Evolutionary conservation across 2,797 vertebrate species (phyloP).

Genomic region (Enteromius treurensis): DNA sequence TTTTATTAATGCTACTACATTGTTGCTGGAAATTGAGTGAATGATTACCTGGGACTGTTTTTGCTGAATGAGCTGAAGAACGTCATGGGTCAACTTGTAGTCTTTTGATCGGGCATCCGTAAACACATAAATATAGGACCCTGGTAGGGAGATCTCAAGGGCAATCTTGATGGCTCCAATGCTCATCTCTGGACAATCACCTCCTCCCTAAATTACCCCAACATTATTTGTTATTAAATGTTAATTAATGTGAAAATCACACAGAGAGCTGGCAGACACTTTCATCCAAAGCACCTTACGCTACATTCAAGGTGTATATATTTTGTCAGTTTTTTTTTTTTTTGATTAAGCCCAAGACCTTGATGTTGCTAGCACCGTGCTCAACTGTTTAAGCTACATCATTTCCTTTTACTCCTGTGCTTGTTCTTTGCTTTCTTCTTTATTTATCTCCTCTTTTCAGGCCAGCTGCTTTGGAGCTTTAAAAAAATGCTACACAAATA

Average conservation of each 20-base stretch:
- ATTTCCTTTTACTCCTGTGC: neutral
- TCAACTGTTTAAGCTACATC: neutral
- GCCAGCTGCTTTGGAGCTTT: neutral
- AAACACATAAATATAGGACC: constrained; percentile 97
- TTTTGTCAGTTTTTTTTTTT: constrained; percentile 10
- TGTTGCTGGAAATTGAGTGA: neutral
- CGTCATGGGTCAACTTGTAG: constrained; percentile 90
- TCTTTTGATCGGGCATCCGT: constrained; percentile 98
- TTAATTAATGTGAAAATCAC: neutral
- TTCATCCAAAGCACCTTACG: neutral
- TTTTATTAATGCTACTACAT: neutral
- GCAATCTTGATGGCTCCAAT: constrained; percentile 98
- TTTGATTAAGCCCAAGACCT: neutral
- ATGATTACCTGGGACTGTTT: constrained; percentile 93
- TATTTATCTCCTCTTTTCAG: constrained; percentile 4
- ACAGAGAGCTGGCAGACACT: neutral
- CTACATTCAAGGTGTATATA: neutral
- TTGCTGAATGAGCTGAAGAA: constrained; percentile 97
- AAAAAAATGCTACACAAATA: neutral
- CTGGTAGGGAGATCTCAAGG: constrained; percentile 95
- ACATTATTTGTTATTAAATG: neutral
- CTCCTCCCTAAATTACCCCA: constrained; percentile 84
- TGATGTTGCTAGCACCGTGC: neutral
- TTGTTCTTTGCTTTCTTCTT: constrained; percentile 4
- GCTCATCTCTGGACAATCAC: constrained; percentile 99